phyloP scores from a whole-genome alignment of 2,797 vertebrate genomes.

The Oreortyx pictus region DNA sequence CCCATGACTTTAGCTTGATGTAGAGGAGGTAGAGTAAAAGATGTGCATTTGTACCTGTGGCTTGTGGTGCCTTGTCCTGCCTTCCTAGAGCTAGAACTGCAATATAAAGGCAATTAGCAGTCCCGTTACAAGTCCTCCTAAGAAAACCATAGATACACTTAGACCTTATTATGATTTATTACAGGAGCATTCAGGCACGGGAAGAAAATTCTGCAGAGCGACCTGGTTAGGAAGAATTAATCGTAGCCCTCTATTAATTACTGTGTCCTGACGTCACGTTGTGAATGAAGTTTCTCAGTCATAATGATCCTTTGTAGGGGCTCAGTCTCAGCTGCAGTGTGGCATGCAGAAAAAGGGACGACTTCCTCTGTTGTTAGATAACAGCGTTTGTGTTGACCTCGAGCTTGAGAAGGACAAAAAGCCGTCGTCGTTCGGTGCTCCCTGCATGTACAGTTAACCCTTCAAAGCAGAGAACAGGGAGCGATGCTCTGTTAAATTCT shows the following conservation, averaged over 20 bases:
- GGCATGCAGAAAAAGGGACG: neutral
- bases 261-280: neutral
- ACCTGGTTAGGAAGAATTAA: constrained; percentile 9
- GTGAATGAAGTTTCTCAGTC: constrained; percentile 30
- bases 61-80: constrained; percentile 66
- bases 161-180: neutral
- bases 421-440: constrained; percentile 12
- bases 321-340: neutral
- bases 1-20: neutral
- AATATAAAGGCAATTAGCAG: neutral
- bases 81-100: constrained; percentile 43
- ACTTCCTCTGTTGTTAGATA: neutral
- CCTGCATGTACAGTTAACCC: neutral
- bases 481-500: neutral
- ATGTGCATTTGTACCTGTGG: constrained; percentile 30
- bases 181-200: neutral
- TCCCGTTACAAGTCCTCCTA: neutral
- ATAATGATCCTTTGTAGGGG: neutral
- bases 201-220: neutral
- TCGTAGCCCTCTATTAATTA: constrained; percentile 20
- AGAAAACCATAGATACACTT: neutral
- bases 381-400: neutral
- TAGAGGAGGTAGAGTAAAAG: constrained; percentile 19
- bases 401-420: neutral
- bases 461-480: neutral